These are phyloP conservation scores for Pyrochroa serraticornis DNA, from an alignment of 2,888 invertebrate species.

Conservation along the genomic window DNA sequence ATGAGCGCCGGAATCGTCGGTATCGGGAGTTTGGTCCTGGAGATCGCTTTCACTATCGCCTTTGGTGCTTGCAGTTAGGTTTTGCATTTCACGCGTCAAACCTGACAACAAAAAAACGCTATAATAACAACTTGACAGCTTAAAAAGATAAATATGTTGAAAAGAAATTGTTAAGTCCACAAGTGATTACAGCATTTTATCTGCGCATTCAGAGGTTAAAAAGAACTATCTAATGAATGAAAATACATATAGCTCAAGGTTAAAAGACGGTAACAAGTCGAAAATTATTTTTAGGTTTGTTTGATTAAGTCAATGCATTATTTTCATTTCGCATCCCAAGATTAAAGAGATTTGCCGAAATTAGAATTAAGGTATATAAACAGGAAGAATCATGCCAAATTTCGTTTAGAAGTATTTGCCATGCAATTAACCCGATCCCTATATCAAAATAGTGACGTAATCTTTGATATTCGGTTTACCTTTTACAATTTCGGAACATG, in stretches of 20 bases:
- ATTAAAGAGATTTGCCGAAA: too few species aligned
- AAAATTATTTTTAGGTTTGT: not conserved
- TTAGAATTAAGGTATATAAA: too few species aligned
- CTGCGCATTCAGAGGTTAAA: not conserved
- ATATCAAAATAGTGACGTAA: too few species aligned
- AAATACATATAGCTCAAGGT: not conserved
- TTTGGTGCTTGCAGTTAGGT: constrained; percentile 59
- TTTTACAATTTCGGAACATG: too few species aligned
- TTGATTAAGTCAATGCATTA: not conserved
- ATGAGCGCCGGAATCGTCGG: constrained; percentile 70
- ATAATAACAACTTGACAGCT: too few species aligned
- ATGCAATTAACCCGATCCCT: too few species aligned
- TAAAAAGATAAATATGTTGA: constrained; percentile 12
- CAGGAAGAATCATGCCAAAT: too few species aligned
- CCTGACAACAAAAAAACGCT: constrained; percentile 45
- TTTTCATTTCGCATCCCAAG: too few species aligned
- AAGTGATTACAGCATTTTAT: too few species aligned
- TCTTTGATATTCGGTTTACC: too few species aligned
- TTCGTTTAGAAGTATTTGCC: too few species aligned
- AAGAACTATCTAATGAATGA: not conserved
- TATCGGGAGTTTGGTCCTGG: constrained; percentile 74
- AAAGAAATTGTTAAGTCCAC: not conserved
- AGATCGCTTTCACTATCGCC: constrained; percentile 73
- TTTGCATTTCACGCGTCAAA: constrained; percentile 59
- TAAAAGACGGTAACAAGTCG: not conserved